Base-by-base conservation (phyloP, 2,113 vertebrate genomes). In the Sisor rabdophorus region DNA sequence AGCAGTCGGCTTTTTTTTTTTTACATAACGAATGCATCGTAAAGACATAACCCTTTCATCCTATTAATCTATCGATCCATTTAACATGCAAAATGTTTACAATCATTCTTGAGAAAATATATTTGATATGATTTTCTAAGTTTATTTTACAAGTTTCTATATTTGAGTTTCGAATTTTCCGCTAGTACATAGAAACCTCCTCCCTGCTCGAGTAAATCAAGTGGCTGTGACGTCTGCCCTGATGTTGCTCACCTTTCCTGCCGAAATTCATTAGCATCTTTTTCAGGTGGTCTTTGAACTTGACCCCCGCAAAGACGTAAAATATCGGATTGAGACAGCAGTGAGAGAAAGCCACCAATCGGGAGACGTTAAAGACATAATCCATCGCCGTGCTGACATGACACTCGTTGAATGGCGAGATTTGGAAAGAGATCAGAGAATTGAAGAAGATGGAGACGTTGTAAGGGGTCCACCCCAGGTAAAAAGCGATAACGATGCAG, bases 261-360 rank as follows among this genome's bases (percentile, higher is more conserved):
- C 82, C 82, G 22, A 65, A 81, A 24, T 68, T 80, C 20, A 22
- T 83, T 36, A 91, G 80, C 30, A 95, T 81, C 17, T 50, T 89
- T 59, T 90, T 92, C 76, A 98, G 81, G 83, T 98, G 94, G 16
- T 81, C 93, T 85, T 92, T 95, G 86, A 95, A 98, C 86, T 98
- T 99, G 72, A 95, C 86, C 4, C 96, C 96, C 0, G 95, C 89
- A 16, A 99, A 93, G 16, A 95, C 94, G 0, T 97, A 98, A 83
- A 98, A 94, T 71, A 98, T 89, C 0, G 97, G 96, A 80, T 99
- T 98, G 22, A 99, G 90, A 85, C 94, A 96, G 84, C 96, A 99
- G 80, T 99, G 96, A 1, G 90, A 95, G 83, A 93, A 96, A 24
- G 95, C 96, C 12, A 96, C 50, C 30, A 93, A 78, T 4, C 92